phyloP scores from a whole-genome alignment of 2,797 vertebrate species.

The Apogon hyalosoma region DNA sequence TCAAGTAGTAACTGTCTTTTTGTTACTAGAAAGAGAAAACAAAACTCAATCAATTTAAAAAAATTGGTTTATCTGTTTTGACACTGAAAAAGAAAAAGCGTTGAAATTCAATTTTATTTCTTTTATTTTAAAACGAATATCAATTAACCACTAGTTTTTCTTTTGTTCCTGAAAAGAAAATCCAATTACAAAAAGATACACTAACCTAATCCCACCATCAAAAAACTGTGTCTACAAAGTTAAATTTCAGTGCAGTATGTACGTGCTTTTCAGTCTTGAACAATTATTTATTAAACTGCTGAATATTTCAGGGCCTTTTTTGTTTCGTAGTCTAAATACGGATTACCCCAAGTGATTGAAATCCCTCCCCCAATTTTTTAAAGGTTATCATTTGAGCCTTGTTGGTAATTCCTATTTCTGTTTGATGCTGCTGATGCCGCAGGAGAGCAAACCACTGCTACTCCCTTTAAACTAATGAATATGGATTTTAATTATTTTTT shows the following conservation, averaged over 20 bases:
- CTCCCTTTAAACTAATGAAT: conserved; percentile 60
- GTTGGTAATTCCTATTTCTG: conserved; percentile 20
- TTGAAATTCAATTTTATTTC: no score
- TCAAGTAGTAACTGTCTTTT: no score
- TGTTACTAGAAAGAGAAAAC: no score
- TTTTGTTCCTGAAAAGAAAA: no score
- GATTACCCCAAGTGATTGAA: background rate
- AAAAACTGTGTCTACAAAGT: background rate
- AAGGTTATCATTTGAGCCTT: conserved; percentile 5
- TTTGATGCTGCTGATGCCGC: conserved; percentile 15
- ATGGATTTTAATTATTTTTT: conserved; percentile 46
- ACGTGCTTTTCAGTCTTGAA: background rate
- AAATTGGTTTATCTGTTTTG: no score
- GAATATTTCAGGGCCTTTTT: background rate
- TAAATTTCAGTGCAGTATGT: background rate
- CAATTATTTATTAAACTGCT: background rate
- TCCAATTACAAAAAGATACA: no score
- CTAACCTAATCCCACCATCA: no score
- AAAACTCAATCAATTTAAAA: no score
- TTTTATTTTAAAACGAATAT: no score
- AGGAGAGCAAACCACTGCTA: conserved; percentile 14
- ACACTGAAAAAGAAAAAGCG: no score
- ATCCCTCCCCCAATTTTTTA: background rate
- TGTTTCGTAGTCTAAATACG: background rate
- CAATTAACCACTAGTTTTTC: no score